These are phyloP conservation scores for Coenobita brevimanus DNA, from an alignment of 1,140 invertebrate genomes.

Conservation along the genomic window DNA sequence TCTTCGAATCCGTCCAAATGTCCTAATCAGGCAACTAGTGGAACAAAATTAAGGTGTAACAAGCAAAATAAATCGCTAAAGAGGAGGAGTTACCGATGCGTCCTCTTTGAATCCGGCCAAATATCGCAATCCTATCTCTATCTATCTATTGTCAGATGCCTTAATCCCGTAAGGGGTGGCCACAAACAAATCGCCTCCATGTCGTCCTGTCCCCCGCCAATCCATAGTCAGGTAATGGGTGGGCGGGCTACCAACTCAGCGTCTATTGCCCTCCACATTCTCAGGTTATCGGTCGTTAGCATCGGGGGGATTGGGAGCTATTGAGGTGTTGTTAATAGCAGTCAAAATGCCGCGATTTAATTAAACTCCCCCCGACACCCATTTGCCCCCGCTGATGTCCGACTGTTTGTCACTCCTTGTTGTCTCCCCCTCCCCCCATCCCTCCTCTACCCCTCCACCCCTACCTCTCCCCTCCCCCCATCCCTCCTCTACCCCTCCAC, in stretches of 20 bases:
- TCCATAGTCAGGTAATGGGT: constrained; percentile 38
- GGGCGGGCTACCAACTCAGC: constrained; percentile 22
- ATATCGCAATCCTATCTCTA: too few relatives aligned
- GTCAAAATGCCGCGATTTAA: constrained; percentile 31
- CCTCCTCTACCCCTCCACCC: background rate
- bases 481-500: too few relatives aligned
- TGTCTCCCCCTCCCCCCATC: background rate
- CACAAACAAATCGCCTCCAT: too few relatives aligned
- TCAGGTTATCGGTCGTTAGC: constrained; percentile 11
- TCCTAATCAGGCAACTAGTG: too few relatives aligned
- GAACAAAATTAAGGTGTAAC: too few relatives aligned
- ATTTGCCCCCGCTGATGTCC: background rate
- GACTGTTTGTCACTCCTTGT: constrained; percentile 18
- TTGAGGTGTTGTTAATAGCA: background rate
- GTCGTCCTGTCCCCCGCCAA: too few relatives aligned
- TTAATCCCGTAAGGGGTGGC: too few relatives aligned
- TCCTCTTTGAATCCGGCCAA: too few relatives aligned
- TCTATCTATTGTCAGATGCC: too few relatives aligned
- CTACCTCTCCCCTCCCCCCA: background rate
- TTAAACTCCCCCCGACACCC: constrained; percentile 23
- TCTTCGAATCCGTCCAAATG: too few relatives aligned
- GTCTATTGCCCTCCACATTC: constrained; percentile 12
- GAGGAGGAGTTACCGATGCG: too few relatives aligned
- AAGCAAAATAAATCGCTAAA: too few relatives aligned
- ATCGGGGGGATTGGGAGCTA: background rate